A percentile compares a stretch with the other conserved stretches of the same genome.
These are phyloP conservation scores for Neelides sp. DNA, from an alignment of 1,140 invertebrate genomes.

Conservation along the genomic window DNA sequence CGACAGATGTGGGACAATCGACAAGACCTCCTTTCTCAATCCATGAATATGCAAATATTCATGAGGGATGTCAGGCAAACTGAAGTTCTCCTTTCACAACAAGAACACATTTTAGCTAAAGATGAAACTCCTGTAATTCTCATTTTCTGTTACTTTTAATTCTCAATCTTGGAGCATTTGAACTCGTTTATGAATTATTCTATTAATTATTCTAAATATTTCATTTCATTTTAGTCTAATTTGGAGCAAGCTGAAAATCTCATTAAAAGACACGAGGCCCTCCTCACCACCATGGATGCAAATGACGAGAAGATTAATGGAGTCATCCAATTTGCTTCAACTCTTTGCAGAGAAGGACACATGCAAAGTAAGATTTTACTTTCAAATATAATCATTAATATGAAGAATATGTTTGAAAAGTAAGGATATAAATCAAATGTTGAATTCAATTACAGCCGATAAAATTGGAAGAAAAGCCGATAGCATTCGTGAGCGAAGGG, in stretches of 20 bases:
- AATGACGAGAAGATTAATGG: conserved; percentile 98
- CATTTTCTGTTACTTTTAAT: neutral
- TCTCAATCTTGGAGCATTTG: neutral
- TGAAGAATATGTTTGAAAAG: neutral
- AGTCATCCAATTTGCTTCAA: conserved; percentile 80
- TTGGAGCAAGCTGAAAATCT: conserved; percentile 94
- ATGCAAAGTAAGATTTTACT: conserved; percentile 39
- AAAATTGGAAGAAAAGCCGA: conserved; percentile 94
- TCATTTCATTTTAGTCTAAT: conserved; percentile 43
- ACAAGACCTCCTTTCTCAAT: conserved; percentile 85
- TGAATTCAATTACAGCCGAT: conserved; percentile 59
- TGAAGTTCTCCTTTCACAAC: conserved; percentile 92
- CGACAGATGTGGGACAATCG: conserved; percentile 99
- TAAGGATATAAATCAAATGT: neutral
- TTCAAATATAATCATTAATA: conserved; percentile 15
- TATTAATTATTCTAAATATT: neutral
- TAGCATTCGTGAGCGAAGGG: conserved; percentile 77
- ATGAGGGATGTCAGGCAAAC: conserved; percentile 93
- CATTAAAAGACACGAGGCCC: conserved; percentile 94
- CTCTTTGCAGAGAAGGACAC: conserved; percentile 76
- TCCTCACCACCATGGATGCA: conserved; percentile 98
- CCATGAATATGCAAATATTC: conserved; percentile 86
- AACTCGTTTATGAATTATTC: conserved; percentile 1
- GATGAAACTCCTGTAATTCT: conserved; percentile 71
- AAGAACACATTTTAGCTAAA: conserved; percentile 88